A percentile compares a stretch with the other conserved stretches of the same genome.
These are phyloP conservation scores for Arrhopalites spinosus DNA, from an alignment of 2,888 invertebrate species.

Conservation along the genomic window DNA sequence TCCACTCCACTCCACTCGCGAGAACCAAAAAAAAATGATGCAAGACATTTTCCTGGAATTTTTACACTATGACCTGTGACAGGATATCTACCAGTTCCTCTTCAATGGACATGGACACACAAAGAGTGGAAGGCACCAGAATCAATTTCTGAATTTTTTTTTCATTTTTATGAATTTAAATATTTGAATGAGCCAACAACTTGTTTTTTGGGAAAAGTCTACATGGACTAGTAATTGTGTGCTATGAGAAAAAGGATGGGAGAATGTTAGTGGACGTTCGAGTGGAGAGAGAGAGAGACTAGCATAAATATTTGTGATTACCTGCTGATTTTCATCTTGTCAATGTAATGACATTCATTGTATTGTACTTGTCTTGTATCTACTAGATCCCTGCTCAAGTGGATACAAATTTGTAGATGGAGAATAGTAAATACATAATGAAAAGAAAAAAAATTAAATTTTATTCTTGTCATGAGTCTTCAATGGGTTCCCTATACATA, in stretches of 20 bases:
- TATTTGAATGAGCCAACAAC: too few relatives aligned
- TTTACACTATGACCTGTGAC: neutral
- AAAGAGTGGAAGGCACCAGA: too few relatives aligned
- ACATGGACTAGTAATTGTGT: too few relatives aligned
- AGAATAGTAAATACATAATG: neutral
- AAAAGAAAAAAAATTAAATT: neutral
- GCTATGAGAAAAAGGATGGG: neutral
- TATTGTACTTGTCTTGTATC: neutral
- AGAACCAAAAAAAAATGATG: neutral
- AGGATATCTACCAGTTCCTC: neutral
- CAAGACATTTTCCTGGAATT: neutral
- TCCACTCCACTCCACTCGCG: neutral
- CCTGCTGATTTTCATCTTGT: conserved; percentile 28
- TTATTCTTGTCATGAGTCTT: neutral
- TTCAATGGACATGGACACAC: neutral
- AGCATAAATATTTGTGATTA: conserved; percentile 33
- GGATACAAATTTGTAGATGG: too few relatives aligned
- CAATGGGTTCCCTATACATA: neutral
- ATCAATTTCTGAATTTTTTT: too few relatives aligned
- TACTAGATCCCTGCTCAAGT: neutral
- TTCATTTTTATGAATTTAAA: too few relatives aligned
- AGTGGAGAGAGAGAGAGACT: neutral
- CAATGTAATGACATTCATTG: conserved; percentile 25
- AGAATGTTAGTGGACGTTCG: too few relatives aligned
- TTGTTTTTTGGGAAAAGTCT: too few relatives aligned